Evolutionary conservation across 2,888 invertebrate genomes (phyloP).

Genomic region (Homarus gammarus): DNA sequence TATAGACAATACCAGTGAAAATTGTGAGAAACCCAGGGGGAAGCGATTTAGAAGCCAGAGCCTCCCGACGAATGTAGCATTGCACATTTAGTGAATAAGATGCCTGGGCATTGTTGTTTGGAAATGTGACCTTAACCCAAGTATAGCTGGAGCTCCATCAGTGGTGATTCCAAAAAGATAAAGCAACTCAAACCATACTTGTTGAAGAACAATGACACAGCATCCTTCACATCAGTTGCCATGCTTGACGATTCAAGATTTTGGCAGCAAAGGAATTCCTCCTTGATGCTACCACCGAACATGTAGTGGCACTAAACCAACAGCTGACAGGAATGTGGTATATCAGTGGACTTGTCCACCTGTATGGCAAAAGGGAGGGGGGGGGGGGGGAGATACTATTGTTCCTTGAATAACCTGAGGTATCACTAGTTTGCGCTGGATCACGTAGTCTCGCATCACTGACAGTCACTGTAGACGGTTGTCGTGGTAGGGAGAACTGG

Average conservation of each 20-base stretch:
- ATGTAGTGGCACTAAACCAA: conserved; percentile 21
- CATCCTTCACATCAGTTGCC: conserved; percentile 12
- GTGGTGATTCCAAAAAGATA: conserved; percentile 7
- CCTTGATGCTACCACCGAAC: conserved; percentile 28
- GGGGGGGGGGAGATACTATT: conserved; percentile 17
- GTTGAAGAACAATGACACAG: conserved; percentile 27
- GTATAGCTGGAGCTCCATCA: conserved; percentile 34
- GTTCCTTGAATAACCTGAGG: conserved; percentile 29
- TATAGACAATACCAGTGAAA: too few species aligned
- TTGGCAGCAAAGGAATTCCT: conserved; percentile 30
- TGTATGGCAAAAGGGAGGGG: conserved; percentile 1
- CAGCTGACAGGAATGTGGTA: neutral
- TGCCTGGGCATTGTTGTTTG: conserved; percentile 2
- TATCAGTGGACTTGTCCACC: conserved; percentile 4
- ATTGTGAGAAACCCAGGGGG: too few species aligned
- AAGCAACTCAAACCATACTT: conserved; percentile 33
- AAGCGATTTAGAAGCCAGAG: conserved; percentile 23
- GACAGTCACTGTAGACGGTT: too few species aligned
- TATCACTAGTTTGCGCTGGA: conserved; percentile 21
- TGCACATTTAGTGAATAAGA: neutral
- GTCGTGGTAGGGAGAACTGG: too few species aligned
- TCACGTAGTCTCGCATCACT: conserved; percentile 1
- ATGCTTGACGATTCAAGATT: neutral
- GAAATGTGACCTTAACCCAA: conserved; percentile 18
- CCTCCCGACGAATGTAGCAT: conserved; percentile 40